phyloP scores from a whole-genome alignment of 2,888 invertebrate genomes.

The Melitaea athalia region DNA sequence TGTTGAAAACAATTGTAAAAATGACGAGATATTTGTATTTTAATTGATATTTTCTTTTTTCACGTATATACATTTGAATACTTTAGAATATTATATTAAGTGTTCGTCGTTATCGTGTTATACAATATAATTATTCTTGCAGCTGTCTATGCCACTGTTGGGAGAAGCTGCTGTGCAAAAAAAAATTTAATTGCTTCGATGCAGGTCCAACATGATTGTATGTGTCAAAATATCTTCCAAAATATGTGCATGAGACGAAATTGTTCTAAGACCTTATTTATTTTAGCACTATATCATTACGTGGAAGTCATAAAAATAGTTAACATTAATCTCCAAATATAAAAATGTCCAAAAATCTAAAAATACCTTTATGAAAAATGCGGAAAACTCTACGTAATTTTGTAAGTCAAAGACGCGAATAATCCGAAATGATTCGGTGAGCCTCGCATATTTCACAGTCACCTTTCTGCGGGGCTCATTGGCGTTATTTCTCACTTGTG shows the following conservation, averaged over 20 bases:
- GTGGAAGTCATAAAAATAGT: no score
- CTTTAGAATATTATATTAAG: not conserved
- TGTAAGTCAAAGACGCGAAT: constrained; percentile 15
- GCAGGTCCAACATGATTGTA: no score
- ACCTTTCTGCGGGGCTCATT: constrained; percentile 52
- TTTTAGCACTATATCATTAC: no score
- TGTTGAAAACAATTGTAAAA: constrained; percentile 4
- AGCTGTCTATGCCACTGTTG: no score
- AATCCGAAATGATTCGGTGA: constrained; percentile 23
- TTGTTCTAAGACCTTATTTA: no score
- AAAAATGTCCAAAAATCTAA: not conserved
- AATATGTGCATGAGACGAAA: no score
- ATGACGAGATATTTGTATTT: constrained; percentile 20
- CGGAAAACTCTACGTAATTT: not conserved
- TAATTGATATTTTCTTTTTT: constrained; percentile 1
- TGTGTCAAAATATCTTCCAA: no score
- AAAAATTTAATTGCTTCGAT: no score
- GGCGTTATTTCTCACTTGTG: constrained; percentile 54
- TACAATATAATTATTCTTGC: no score
- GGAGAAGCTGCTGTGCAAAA: no score
- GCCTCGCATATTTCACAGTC: constrained; percentile 50
- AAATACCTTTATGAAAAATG: not conserved
- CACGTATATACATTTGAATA: not conserved
- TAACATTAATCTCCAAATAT: no score
- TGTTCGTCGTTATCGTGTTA: not conserved